phyloP scores from a whole-genome alignment of 2,888 invertebrate species.

The Tenthredo amoena region DNA sequence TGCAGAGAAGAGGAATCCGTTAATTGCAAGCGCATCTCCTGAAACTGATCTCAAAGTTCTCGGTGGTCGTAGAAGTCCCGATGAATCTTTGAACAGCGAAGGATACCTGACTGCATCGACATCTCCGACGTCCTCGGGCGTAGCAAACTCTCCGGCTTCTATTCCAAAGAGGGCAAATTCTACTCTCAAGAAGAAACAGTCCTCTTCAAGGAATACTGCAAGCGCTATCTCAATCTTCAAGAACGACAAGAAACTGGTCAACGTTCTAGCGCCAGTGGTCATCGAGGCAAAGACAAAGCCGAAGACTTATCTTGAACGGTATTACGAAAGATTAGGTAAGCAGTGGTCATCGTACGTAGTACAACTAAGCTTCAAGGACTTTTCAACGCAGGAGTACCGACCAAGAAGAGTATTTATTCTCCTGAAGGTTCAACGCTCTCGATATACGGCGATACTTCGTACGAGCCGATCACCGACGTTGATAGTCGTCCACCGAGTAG shows the following conservation, averaged over 20 bases:
- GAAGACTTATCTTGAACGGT: conserved; percentile 67
- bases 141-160: background rate
- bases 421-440: conserved; percentile 69
- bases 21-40: conserved; percentile 6
- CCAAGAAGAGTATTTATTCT: conserved; percentile 59
- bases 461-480: conserved; percentile 61
- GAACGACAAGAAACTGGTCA: conserved; percentile 65
- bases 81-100: conserved; percentile 21
- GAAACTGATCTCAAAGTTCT: background rate
- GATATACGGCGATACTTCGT: conserved; percentile 69
- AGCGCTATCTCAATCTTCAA: conserved; percentile 57
- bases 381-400: conserved; percentile 60
- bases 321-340: conserved; percentile 65
- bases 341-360: conserved; percentile 42
- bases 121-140: background rate
- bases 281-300: conserved; percentile 58
- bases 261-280: conserved; percentile 55
- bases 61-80: background rate
- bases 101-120: background rate
- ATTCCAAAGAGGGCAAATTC: background rate
- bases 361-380: background rate
- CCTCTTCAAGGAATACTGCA: conserved; percentile 11
- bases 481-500: conserved; percentile 59
- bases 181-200: background rate
- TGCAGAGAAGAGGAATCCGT: conserved; percentile 10